Conservation (phyloP, 2,888 invertebrate genomes). For the Micoletzkya japonica region DNA sequence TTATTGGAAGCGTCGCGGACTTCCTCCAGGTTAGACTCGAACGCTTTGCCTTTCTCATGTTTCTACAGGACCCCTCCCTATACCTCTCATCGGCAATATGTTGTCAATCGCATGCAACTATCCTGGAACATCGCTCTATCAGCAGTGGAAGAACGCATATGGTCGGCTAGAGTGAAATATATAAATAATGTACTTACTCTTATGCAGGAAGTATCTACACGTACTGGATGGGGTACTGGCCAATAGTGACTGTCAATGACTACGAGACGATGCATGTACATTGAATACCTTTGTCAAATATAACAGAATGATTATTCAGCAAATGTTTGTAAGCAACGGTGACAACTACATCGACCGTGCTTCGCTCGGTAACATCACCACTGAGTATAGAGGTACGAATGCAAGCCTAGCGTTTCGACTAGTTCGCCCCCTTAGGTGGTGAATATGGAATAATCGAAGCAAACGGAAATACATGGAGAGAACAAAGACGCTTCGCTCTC, state of each 20-base stretch:
- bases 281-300: neutral
- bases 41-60: too few species aligned
- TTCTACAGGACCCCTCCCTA: too few species aligned
- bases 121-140: too few species aligned
- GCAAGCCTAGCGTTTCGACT: neutral
- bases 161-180: too few species aligned
- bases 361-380: neutral
- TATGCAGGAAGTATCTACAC: neutral
- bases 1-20: neutral
- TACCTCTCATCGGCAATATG: too few species aligned
- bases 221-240: neutral
- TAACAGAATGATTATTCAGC: neutral
- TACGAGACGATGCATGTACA: neutral
- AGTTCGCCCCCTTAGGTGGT: neutral
- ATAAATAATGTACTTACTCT: too few species aligned
- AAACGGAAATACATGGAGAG: neutral
- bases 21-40: neutral
- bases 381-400: neutral
- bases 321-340: slow-evolving; percentile 1
- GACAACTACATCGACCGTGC: slow-evolving; percentile 1
- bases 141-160: too few species aligned
- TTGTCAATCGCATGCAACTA: too few species aligned
- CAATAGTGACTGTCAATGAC: neutral
- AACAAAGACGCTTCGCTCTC: slow-evolving; percentile 31
- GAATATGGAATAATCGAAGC: neutral